Base-by-base conservation (phyloP, 2,888 invertebrate genomes). In the Perithous albicinctus region DNA sequence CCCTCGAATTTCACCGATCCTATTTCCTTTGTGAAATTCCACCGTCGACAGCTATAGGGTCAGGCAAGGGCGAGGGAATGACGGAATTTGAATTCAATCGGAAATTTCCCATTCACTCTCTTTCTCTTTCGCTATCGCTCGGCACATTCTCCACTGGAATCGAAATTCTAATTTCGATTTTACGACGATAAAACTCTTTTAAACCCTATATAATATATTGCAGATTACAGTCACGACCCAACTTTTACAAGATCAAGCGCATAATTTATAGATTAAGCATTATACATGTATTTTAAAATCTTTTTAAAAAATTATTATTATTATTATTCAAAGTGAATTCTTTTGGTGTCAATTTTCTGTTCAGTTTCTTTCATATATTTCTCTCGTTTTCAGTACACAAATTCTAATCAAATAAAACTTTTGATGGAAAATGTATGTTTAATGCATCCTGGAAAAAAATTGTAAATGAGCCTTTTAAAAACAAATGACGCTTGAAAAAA, bases 41-140 rank as follows among this genome's bases (percentile, higher is more conserved):
- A 48, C 18, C 66, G 46, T 54, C 41, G 48, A 41, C 48, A 26
- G 20, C 38, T 46, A 54, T 67, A 82, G 46, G 56, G 48, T 43
- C 8, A n/a, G n/a, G n/a, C n/a, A n/a, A n/a, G n/a, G 43, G 23
- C 23, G 18, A 29, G 26, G n/a, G 8, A 18, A 48, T 23, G 23
- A 46, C 20, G 72, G 85, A 86, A 87, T 85, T 86, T 86, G 78
- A 83, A 86, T 87, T 83, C 85, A 85, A 87, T 86, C 85, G 85
- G 70, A 77, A 48, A 63, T 72, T 51, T 35, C 72, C 80, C 78
- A 78, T 83, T 82, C 72, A 64, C 56, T 63, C 61, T 46, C 69
- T n/a, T n/a, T 20, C 35, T 43, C 48, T 35, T 26, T 20, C 69
- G 43, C 4, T 32, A 10, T 15, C 26, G 6, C 12, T 7, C 23